Base-by-base conservation (phyloP, 2,113 vertebrate genomes). In the Charadrius vociferus region DNA sequence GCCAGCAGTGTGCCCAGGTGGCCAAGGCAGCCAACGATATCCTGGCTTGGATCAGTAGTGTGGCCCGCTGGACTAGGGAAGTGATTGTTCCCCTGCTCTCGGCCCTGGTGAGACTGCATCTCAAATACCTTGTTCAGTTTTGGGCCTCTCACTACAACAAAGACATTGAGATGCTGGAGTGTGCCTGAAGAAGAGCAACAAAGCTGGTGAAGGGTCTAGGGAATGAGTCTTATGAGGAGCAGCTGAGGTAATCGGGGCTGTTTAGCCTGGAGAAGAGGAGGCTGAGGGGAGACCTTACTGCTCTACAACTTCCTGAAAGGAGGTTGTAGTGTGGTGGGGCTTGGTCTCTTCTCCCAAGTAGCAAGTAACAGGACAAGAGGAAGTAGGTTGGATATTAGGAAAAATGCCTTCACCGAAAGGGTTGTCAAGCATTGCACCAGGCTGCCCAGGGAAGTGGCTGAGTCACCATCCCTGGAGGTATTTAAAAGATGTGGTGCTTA, bases 131-230 rank as follows among this genome's bases (percentile, higher is more conserved):
- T 56, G 39, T 62, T 32, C 58, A 49, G 11, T 8, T n/a, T n/a
- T 87, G 47, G 12, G 14, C 10, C 37, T 30, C 9, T 52, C 16
- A 23, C 2, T 86, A 0, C 39, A 56, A 23, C 43, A 19, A 20
- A 9, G 30, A 12, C 23, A 6, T 0, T 36, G 77, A 66, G 50
- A 8, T 1, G 23, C 66, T 92, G 67, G 15, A 47, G 20, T 0
- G 1, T 37, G 37, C 79, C 8, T 58, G 58, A 8, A 71, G 45
- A 61, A 56, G 36, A 14, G 13, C 13, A 61, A 0, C 0, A 0
- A 12, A 84, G 37, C 8, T 84, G 90, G 34, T 21, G 34, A 52
- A n/a, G 30, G 12, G 6, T 27, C 55, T 79, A 12, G 34, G 59
- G 61, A 13, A 36, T 20, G 27, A 30, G 34, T 41, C 0, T 5